Percentiles rank a stretch among this genome's conserved stretches.
Conservation (phyloP, 2,888 invertebrate species). For the Nebria brevicollis region DNA sequence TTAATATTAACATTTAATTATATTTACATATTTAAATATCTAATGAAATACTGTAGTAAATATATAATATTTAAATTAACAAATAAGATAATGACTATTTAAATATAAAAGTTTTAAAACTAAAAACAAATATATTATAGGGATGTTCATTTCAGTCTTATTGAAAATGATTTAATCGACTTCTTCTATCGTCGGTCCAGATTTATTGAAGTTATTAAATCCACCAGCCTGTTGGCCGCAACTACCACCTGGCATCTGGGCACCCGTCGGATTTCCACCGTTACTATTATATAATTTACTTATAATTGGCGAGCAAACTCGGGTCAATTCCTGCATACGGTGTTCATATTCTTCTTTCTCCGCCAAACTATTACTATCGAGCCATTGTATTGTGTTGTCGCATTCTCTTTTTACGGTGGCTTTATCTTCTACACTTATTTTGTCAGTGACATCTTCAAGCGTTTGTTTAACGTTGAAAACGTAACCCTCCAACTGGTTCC, state of each 20-base stretch:
- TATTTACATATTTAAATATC: too few relatives aligned
- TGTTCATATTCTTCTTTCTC: slow-evolving; percentile 75
- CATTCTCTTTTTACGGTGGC: slow-evolving; percentile 66
- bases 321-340: slow-evolving; percentile 66
- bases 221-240: slow-evolving; percentile 54
- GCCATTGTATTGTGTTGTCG: slow-evolving; percentile 71
- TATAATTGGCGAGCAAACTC: slow-evolving; percentile 69
- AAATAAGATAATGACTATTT: too few relatives aligned
- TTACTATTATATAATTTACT: slow-evolving; percentile 62
- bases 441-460: slow-evolving; percentile 70
- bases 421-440: slow-evolving; percentile 73
- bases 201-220: slow-evolving; percentile 51
- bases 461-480: slow-evolving; percentile 76
- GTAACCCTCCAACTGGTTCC: slow-evolving; percentile 78
- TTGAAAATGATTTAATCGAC: slow-evolving; percentile 62
- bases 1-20: too few relatives aligned
- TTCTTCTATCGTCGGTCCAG: slow-evolving; percentile 69
- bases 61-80: too few relatives aligned
- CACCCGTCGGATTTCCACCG: slow-evolving; percentile 49
- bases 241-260: slow-evolving; percentile 51
- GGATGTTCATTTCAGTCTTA: too few relatives aligned
- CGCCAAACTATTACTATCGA: slow-evolving; percentile 74
- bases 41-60: too few relatives aligned
- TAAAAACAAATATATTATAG: too few relatives aligned
- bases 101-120: too few relatives aligned